These are phyloP conservation scores for Nematolebias whitei DNA, from an alignment of 2,113 vertebrate genomes.

Conservation along the genomic window DNA sequence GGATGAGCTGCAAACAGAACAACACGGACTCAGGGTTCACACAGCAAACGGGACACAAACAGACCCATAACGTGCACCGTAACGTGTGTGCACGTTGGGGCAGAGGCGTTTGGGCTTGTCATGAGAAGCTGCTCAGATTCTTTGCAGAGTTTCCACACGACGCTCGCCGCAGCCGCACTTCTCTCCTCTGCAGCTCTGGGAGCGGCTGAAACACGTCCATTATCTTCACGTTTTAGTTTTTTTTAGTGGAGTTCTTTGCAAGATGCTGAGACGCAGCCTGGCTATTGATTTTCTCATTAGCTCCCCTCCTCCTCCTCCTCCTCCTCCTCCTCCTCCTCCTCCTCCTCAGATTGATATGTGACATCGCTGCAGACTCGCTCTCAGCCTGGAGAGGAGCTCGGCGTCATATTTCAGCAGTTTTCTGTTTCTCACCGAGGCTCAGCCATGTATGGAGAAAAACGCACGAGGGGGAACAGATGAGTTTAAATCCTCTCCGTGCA, in stretches of 20 bases:
- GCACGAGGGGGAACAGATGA: conserved; percentile 44
- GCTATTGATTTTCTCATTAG: conserved; percentile 62
- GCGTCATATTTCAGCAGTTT: conserved; percentile 67
- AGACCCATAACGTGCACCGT: no score
- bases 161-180: no score
- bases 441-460: conserved; percentile 55
- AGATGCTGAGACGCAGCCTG: conserved; percentile 27
- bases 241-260: conserved; percentile 5
- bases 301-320: neutral
- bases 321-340: neutral
- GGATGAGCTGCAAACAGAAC: no score
- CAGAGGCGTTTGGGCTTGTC: no score
- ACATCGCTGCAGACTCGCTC: conserved; percentile 55
- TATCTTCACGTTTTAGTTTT: conserved; percentile 1
- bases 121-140: no score
- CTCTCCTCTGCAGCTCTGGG: no score
- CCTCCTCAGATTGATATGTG: conserved; percentile 59
- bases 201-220: conserved; percentile 35
- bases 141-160: no score
- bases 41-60: no score
- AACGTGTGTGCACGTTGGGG: no score
- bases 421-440: conserved; percentile 34
- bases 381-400: conserved; percentile 34
- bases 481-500: conserved; percentile 33
- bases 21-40: no score